Conservation (phyloP, 2,113 vertebrate genomes). For the Triplophysa dalaica region DNA sequence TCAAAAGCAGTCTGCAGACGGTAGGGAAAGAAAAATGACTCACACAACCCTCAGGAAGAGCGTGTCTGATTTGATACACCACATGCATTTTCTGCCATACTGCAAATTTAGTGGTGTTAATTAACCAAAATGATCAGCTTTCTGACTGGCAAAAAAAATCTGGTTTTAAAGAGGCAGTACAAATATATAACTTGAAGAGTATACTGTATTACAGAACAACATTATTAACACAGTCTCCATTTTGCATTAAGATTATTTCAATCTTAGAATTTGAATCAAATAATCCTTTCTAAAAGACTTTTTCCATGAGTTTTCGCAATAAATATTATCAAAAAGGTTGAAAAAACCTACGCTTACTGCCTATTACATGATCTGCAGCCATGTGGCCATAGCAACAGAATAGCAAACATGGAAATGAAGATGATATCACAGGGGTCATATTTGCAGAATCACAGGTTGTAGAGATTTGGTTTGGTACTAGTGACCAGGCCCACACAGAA, state of each 20-base stretch:
- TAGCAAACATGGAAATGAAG: constrained; percentile 6
- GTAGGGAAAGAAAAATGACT: not conserved
- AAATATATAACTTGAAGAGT: not conserved
- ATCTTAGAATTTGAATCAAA: not conserved
- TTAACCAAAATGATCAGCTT: not conserved
- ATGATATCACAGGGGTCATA: constrained; percentile 31
- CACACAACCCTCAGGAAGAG: not conserved
- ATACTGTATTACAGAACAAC: not conserved
- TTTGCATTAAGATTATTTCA: not conserved
- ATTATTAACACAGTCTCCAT: not conserved
- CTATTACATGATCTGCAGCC: not conserved
- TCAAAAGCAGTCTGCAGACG: constrained; percentile 6
- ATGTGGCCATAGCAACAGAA: constrained; percentile 8
- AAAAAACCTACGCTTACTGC: too few species aligned
- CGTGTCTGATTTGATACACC: not conserved
- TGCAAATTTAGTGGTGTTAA: not conserved
- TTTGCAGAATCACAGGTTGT: constrained; percentile 27
- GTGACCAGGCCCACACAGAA: too few species aligned
- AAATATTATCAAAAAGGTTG: too few species aligned
- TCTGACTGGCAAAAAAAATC: not conserved
- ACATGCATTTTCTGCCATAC: not conserved
- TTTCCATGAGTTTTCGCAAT: too few species aligned
- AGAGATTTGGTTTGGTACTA: not conserved
- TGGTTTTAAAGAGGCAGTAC: not conserved
- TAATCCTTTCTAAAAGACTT: not conserved